These are phyloP conservation scores for Apamea sordens DNA, from an alignment of 2,888 invertebrate species.

Conservation along the genomic window DNA sequence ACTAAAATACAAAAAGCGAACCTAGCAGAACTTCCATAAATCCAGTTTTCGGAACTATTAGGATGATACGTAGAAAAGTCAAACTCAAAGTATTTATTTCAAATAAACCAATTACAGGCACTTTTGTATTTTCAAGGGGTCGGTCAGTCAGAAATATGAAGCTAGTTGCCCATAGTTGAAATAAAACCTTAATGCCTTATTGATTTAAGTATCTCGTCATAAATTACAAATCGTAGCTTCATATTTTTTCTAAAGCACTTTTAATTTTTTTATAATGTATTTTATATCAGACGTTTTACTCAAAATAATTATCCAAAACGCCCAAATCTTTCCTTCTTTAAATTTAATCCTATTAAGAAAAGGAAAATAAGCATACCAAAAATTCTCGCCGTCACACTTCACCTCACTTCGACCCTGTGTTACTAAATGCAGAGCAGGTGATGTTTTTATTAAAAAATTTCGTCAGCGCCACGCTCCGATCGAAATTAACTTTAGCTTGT, in stretches of 20 bases:
- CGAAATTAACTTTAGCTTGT: slow-evolving; percentile 81
- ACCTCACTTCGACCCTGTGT: slow-evolving; percentile 64
- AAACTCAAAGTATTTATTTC: no score
- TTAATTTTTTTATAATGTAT: background rate
- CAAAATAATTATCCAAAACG: background rate
- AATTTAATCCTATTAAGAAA: slow-evolving; percentile 12
- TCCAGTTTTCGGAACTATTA: background rate
- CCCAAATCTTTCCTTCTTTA: background rate
- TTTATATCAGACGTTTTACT: background rate
- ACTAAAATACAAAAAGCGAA: background rate
- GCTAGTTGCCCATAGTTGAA: no score
- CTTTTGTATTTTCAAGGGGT: no score
- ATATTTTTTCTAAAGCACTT: background rate
- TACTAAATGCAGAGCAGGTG: slow-evolving; percentile 78
- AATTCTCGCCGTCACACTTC: background rate
- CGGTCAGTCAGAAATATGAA: no score
- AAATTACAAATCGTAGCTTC: no score
- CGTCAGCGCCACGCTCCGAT: slow-evolving; percentile 74
- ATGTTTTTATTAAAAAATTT: slow-evolving; percentile 86
- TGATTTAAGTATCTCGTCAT: background rate
- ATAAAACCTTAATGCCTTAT: background rate
- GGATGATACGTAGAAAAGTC: background rate
- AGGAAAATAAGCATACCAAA: slow-evolving; percentile 11
- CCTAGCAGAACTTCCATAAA: background rate
- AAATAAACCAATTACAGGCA: no score